Evolutionary conservation across 2,113 vertebrate species (phyloP).

Genomic region (Castor canadensis): DNA sequence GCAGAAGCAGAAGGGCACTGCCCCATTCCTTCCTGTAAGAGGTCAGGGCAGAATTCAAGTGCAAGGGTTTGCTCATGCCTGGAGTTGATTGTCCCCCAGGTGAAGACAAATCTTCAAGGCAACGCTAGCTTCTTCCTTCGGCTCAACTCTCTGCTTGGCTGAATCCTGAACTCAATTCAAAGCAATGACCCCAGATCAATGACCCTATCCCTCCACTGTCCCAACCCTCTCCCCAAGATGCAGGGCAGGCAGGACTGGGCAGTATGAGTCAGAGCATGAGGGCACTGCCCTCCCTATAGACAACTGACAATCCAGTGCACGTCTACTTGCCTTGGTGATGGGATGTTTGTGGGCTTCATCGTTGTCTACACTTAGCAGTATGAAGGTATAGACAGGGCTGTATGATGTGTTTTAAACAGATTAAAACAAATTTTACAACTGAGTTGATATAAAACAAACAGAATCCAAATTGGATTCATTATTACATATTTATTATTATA

Average conservation of each 20-base stretch:
- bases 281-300: background rate
- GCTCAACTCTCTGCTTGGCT: background rate
- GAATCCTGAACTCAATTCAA: background rate
- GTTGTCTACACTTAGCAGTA: background rate
- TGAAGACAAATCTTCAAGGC: background rate
- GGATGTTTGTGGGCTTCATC: background rate
- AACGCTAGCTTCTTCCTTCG: background rate
- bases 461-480: background rate
- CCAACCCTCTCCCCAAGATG: accelerated
- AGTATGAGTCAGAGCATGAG: accelerated
- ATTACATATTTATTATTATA: background rate
- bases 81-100: background rate
- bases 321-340: background rate
- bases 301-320: background rate
- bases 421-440: background rate
- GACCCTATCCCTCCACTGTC: accelerated
- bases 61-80: background rate
- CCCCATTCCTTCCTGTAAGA: background rate
- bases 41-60: background rate
- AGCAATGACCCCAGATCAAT: background rate
- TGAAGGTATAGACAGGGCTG: background rate
- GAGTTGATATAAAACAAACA: background rate
- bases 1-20: too few species aligned
- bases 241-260: too few species aligned
- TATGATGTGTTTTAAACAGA: accelerated